Base-by-base conservation (phyloP, 2,797 vertebrate species). In the Centroberyx gerrardi region DNA sequence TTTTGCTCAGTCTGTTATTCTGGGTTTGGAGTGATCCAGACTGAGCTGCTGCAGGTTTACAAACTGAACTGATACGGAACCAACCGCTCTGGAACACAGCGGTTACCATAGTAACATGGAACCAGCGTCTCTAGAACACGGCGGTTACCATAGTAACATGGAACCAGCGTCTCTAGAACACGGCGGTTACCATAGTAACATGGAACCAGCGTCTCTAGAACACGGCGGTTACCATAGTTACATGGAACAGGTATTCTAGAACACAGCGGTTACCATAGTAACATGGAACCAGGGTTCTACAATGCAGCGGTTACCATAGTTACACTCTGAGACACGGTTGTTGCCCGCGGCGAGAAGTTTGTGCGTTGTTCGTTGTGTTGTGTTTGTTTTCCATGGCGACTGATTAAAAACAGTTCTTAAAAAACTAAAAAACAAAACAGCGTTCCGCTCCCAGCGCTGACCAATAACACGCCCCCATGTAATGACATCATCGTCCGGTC, bases 401-500 rank as follows among this genome's bases (percentile, higher is more conserved):
- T 17, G 42, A 27, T 4, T 31, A 42, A 66, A 77, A 85, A 68
- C 22, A n/a, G 56, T 67, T 80, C 33, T 3, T 7, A 10, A 54
- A 48, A 4, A 31, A 12, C 0, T n/a, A 0, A 53, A 71, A 54
- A 17, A 29, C 36, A 61, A 65, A 72, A 51, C 56, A 33, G 36
- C n/a, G 14, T 15, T 36, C 61, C 2, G 9, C 52, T 27, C 52
- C 63, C 52, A n/a, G 70, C 46, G 68, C 49, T 0, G 29, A 61
- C 63, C 76, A 74, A 73, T 78, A 22, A 68, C 36, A 62, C 42
- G 2, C 5, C n/a, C 13, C 58, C 13, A 12, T 5, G 22, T 46
- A 68, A 72, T 18, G 12, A 58, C 78, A 65, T 90, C 54, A 31
- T 31, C 0, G 29, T 33, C 28, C 10, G 17, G 54, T 33, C 54